A percentile compares a stretch with the other conserved stretches of the same genome.
Evolutionary conservation across 2,888 invertebrate genomes (phyloP).

Genomic region (Physocephala rufipes): DNA sequence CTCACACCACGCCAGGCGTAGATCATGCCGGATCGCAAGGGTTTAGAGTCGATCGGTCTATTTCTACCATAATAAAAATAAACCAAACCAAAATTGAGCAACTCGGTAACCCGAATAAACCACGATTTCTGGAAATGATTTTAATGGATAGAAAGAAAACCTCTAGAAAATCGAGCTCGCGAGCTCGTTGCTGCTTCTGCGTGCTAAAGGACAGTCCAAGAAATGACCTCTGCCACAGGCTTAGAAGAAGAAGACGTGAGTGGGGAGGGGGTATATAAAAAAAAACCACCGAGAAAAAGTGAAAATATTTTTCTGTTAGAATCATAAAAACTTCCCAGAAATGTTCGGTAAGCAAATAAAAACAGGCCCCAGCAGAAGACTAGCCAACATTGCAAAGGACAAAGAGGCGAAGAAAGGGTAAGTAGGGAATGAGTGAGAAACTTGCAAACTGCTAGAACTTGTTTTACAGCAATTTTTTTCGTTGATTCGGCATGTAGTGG

Average conservation of each 20-base stretch:
- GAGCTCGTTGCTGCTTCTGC: constrained; percentile 2
- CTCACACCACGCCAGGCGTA: too few relatives aligned
- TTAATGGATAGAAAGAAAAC: neutral
- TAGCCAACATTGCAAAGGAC: neutral
- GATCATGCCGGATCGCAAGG: neutral
- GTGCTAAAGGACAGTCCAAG: neutral
- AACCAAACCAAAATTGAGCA: constrained; percentile 2
- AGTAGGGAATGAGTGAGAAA: neutral
- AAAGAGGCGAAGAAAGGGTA: neutral
- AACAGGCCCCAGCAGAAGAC: neutral
- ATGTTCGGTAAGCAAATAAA: neutral
- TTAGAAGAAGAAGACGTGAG: neutral
- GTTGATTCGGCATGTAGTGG: neutral
- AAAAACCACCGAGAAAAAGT: constrained; percentile 2
- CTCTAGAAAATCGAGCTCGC: constrained; percentile 5
- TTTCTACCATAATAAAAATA: neutral
- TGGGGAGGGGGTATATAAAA: neutral
- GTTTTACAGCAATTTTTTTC: neutral
- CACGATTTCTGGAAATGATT: neutral
- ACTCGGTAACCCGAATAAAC: neutral
- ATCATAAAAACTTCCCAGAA: constrained; percentile 23
- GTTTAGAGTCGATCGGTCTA: neutral
- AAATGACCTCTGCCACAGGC: constrained; percentile 22
- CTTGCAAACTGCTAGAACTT: neutral
- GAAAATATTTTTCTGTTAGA: constrained; percentile 13